Conservation (phyloP, 2,888 invertebrate species). For the Trichacis sp. region DNA sequence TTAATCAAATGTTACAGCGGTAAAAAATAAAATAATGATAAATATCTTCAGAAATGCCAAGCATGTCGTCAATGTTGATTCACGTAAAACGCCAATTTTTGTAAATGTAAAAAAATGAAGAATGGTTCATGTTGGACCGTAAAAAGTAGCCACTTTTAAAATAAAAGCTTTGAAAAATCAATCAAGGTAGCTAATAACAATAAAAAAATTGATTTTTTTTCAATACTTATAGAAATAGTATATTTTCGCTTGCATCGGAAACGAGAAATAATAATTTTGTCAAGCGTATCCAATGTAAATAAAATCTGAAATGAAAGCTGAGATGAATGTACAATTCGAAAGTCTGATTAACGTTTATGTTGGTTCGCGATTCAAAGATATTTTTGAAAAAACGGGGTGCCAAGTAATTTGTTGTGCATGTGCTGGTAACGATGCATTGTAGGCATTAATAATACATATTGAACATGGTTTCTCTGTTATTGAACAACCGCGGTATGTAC, state of each 20-base stretch:
- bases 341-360: not conserved
- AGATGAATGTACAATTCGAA: slow-evolving; percentile 1
- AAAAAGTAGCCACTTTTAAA: not conserved
- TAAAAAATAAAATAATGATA: not conserved
- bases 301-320: not conserved
- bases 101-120: not conserved
- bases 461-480: slow-evolving; percentile 42
- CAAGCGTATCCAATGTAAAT: slow-evolving; percentile 8
- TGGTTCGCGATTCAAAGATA: not conserved
- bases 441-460: slow-evolving; percentile 40
- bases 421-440: slow-evolving; percentile 39
- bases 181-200: too few relatives aligned
- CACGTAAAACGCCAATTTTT: not conserved
- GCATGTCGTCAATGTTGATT: not conserved
- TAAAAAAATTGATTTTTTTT: too few relatives aligned
- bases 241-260: too few relatives aligned
- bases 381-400: too few relatives aligned
- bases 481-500: slow-evolving; percentile 43
- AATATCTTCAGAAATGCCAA: not conserved
- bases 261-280: too few relatives aligned
- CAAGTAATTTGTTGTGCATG: too few relatives aligned
- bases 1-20: not conserved
- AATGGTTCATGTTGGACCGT: not conserved
- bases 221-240: too few relatives aligned
- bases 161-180: too few relatives aligned